These are phyloP conservation scores for Alligator sinensis DNA, from an alignment of 2,113 vertebrate species.

Conservation along the genomic window DNA sequence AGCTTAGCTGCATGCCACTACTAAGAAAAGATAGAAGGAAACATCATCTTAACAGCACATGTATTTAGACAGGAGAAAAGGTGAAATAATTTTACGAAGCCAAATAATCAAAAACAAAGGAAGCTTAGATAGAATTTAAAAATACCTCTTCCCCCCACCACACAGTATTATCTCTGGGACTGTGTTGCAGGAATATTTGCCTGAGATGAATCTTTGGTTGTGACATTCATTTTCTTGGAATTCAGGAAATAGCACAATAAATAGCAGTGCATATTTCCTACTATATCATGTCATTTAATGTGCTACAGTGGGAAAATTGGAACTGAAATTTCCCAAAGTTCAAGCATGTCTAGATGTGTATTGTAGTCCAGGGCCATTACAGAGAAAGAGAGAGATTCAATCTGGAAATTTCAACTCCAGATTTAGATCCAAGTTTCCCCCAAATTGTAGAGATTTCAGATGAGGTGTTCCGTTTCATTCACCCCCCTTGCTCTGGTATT, in stretches of 20 bases:
- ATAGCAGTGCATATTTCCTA: neutral
- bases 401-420: neutral
- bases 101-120: neutral
- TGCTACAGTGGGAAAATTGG: neutral
- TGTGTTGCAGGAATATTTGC: neutral
- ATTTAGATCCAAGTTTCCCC: neutral
- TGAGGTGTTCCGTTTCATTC: neutral
- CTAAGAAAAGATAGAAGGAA: neutral
- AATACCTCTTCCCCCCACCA: too few species aligned
- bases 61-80: neutral
- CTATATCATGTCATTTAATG: neutral
- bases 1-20: neutral
- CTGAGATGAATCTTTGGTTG: neutral
- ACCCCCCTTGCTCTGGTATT: fast-evolving
- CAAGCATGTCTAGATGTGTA: neutral
- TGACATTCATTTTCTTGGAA: neutral
- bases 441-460: neutral
- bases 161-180: neutral
- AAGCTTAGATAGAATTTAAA: neutral
- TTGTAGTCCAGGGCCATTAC: neutral
- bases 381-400: neutral
- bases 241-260: neutral
- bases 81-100: neutral
- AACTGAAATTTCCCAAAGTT: neutral
- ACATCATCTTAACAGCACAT: neutral